These are phyloP conservation scores for Gambusia affinis DNA, from an alignment of 2,113 vertebrate genomes.

Conservation along the genomic window DNA sequence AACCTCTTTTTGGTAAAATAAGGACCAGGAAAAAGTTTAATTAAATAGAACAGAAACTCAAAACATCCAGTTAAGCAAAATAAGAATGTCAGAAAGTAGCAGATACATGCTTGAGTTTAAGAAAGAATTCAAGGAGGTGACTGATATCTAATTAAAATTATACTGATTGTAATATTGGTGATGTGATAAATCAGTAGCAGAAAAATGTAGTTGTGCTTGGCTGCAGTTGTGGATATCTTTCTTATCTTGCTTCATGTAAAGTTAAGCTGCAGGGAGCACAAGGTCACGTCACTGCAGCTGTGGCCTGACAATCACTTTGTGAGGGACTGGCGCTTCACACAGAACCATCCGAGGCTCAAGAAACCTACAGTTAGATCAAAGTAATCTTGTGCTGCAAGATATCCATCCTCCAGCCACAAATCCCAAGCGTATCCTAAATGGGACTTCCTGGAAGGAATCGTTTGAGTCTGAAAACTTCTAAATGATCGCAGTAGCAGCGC, in stretches of 20 bases:
- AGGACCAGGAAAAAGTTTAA: background rate
- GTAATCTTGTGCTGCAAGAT: constrained; percentile 36
- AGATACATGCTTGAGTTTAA: background rate
- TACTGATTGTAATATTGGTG: background rate
- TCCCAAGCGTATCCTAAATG: constrained; percentile 53
- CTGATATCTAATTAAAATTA: background rate
- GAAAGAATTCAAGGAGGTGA: background rate
- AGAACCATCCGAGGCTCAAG: constrained; percentile 35
- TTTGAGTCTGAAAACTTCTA: constrained; percentile 51
- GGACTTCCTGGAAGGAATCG: constrained; percentile 58
- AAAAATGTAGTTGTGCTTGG: background rate
- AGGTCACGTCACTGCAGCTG: constrained; percentile 3
- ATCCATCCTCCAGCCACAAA: constrained; percentile 39
- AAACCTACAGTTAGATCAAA: constrained; percentile 48
- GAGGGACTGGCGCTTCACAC: constrained; percentile 35
- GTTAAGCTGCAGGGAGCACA: constrained; percentile 18
- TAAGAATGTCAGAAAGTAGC: background rate
- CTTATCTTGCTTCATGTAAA: background rate
- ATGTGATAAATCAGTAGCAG: background rate
- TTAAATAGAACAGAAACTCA: background rate
- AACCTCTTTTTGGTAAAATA: background rate
- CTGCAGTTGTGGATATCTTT: constrained; percentile 11
- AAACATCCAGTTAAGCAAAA: background rate
- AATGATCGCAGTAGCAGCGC: constrained; percentile 40
- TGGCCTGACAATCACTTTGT: constrained; percentile 18